phyloP scores from a whole-genome alignment of 2,113 vertebrate species.

The Perca fluviatilis region DNA sequence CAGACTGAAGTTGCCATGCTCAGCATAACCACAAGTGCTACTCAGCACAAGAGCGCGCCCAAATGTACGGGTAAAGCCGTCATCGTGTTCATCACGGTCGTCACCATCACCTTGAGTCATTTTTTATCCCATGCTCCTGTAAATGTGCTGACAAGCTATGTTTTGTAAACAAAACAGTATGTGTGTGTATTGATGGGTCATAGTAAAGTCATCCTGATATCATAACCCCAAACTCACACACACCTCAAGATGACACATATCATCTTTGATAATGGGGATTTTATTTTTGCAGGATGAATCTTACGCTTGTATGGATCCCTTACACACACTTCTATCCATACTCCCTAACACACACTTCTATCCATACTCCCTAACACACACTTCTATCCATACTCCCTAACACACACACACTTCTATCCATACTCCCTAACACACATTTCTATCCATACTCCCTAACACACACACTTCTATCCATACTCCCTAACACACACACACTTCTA shows the following conservation, averaged over 20 bases:
- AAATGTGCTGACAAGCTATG: constrained; percentile 48
- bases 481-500: too few relatives aligned
- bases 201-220: not conserved
- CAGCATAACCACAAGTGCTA: constrained; percentile 62
- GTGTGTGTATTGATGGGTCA: not conserved
- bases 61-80: constrained; percentile 39
- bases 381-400: too few relatives aligned
- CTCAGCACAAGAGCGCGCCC: constrained; percentile 66
- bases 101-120: constrained; percentile 49
- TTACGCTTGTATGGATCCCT: not conserved
- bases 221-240: constrained; percentile 5
- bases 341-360: too few relatives aligned
- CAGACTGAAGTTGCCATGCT: constrained; percentile 40
- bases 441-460: too few relatives aligned
- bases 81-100: constrained; percentile 47
- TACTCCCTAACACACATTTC: too few relatives aligned
- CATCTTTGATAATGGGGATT: not conserved
- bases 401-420: too few relatives aligned
- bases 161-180: constrained; percentile 5
- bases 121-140: not conserved
- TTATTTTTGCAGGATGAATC: not conserved
- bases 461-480: too few relatives aligned
- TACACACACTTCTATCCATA: too few relatives aligned
- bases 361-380: too few relatives aligned
- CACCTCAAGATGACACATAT: not conserved